Base-by-base conservation (phyloP, 2,113 vertebrate genomes). In the Sterna hirundo region DNA sequence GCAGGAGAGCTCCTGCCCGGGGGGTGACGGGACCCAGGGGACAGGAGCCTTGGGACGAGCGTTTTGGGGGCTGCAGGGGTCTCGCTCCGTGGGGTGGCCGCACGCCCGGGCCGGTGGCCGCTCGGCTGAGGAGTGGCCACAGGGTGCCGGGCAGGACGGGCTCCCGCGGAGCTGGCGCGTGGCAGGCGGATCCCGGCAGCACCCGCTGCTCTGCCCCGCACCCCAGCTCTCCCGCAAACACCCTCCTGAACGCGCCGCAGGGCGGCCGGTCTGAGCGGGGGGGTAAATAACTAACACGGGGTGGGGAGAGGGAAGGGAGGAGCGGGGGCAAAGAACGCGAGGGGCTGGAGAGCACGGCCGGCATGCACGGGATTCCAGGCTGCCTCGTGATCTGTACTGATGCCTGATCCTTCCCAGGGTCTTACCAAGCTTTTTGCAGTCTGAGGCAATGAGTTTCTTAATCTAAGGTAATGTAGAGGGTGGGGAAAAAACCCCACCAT, bases 401-500 rank as follows among this genome's bases (percentile, higher is more conserved):
- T 10, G 21, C 55, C 51, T 19, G 77, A n/a, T 22, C 38, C 58
- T 61, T 47, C 21, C 62, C 36, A 40, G 46, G 32, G 15, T 17
- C 49, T 86, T 30, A 19, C 27, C 21, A 38, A 55, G 52, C 13
- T 47, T 61, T 57, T 47, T 58, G 32, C 75, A 23, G 27, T 11
- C 46, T 42, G 57, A 46, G 29, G 62, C 26, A 30, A 52, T 17
- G 6, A 25, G 26, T 68, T 74, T 34, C 36, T 69, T 44, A 34
- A 62, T 26, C 16, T 38, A n/a, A 38, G 26, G 23, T 52, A 42
- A 55, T 3, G 7, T 2, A 16, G 30, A 8, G 21, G 20, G 20
- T 2, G 3, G 0, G 3, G 16, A n/a, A 61, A 29, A 2, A 13
- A 2, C 13, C 12, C 12, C 11, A 25, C 34, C 42, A 10, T 18